Evolutionary conservation across 2,888 invertebrate genomes (phyloP).

Genomic region (Cactoblastis cactorum): DNA sequence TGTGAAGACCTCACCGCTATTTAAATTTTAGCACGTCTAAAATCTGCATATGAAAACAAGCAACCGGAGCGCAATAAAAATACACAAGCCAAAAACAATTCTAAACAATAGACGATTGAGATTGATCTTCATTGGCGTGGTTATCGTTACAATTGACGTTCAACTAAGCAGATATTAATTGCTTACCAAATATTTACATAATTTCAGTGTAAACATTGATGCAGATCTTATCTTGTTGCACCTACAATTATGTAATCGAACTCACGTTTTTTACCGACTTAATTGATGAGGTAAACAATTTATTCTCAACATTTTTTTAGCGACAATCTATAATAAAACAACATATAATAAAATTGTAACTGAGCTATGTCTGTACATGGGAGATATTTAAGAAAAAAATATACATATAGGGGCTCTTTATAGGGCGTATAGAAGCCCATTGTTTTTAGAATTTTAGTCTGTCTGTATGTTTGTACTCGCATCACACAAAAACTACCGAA

Average conservation of each 20-base stretch:
- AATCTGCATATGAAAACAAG: slow-evolving; percentile 7
- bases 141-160: background rate
- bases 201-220: background rate
- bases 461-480: no score
- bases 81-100: background rate
- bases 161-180: background rate
- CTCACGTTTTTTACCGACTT: background rate
- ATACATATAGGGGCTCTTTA: no score
- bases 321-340: no score
- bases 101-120: background rate
- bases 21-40: slow-evolving; percentile 3
- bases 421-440: no score
- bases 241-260: background rate
- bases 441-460: no score
- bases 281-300: background rate
- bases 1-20: background rate
- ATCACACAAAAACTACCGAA: no score
- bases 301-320: no score
- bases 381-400: no score
- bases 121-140: background rate
- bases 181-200: slow-evolving; percentile 5
- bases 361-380: no score
- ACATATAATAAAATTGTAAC: no score
- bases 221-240: background rate
- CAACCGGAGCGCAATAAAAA: background rate